Evolutionary conservation across 2,888 invertebrate species (phyloP).

Genomic region (Nineta flava): DNA sequence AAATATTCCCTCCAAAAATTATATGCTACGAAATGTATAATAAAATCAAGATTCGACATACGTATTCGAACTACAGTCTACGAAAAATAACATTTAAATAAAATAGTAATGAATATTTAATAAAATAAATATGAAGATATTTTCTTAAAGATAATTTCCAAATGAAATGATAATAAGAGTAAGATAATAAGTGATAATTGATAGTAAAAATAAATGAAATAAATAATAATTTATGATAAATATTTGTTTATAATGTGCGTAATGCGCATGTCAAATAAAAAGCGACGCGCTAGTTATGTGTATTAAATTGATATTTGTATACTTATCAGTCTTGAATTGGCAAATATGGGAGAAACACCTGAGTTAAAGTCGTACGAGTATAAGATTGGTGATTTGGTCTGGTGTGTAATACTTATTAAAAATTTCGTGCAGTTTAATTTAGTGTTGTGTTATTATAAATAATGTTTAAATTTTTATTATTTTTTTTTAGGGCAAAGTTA

Average conservation of each 20-base stretch:
- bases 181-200: no score
- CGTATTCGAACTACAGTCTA: no score
- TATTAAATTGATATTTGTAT: not conserved
- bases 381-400: slow-evolving; percentile 51
- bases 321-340: slow-evolving; percentile 19
- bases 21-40: no score
- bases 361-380: slow-evolving; percentile 36
- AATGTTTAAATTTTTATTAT: slow-evolving; percentile 20
- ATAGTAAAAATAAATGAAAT: no score
- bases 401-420: slow-evolving; percentile 33
- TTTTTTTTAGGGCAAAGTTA: slow-evolving; percentile 90
- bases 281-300: not conserved
- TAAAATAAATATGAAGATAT: no score
- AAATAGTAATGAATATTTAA: no score
- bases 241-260: slow-evolving; percentile 7
- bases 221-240: no score
- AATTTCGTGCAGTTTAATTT: slow-evolving; percentile 6
- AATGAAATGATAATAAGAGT: no score
- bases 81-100: no score
- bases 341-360: slow-evolving; percentile 10
- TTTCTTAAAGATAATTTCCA: no score
- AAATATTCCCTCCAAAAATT: no score
- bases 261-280: slow-evolving; percentile 10
- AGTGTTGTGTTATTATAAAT: slow-evolving; percentile 8
- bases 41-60: no score